These are phyloP conservation scores for Coracias cyanogaster DNA, from an alignment of 2,797 vertebrate species.

Conservation along the genomic window DNA sequence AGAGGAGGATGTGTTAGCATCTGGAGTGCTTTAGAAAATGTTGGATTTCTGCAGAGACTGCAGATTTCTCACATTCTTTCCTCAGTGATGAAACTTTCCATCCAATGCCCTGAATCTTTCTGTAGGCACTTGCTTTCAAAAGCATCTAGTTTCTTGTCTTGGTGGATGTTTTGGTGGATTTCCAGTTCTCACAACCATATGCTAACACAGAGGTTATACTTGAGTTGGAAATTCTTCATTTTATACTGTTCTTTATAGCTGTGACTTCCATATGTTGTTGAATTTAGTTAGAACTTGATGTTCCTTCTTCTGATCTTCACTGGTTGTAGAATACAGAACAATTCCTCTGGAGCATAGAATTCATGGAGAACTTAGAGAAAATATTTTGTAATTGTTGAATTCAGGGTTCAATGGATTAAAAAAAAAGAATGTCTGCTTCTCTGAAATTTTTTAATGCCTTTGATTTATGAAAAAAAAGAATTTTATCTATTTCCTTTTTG, in stretches of 20 bases:
- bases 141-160: neutral
- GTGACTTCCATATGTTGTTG: neutral
- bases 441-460: neutral
- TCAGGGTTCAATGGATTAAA: neutral
- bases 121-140: neutral
- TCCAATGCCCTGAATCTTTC: neutral
- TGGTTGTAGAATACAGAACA: neutral
- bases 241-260: neutral
- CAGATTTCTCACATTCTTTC: constrained; percentile 23
- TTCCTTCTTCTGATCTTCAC: constrained; percentile 4
- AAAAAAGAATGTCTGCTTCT: neutral
- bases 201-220: constrained; percentile 20
- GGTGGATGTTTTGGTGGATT: constrained; percentile 22
- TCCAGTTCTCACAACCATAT: constrained; percentile 35
- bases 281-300: neutral
- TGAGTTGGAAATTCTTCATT: constrained; percentile 11
- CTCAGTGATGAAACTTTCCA: neutral
- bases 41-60: neutral
- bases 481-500: neutral
- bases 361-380: neutral
- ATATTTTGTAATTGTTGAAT: neutral
- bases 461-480: neutral
- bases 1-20: constrained; percentile 12
- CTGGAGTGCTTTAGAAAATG: constrained; percentile 16
- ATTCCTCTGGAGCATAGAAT: neutral